phyloP scores from a whole-genome alignment of 2,888 invertebrate species.

The Polia nebulosa region DNA sequence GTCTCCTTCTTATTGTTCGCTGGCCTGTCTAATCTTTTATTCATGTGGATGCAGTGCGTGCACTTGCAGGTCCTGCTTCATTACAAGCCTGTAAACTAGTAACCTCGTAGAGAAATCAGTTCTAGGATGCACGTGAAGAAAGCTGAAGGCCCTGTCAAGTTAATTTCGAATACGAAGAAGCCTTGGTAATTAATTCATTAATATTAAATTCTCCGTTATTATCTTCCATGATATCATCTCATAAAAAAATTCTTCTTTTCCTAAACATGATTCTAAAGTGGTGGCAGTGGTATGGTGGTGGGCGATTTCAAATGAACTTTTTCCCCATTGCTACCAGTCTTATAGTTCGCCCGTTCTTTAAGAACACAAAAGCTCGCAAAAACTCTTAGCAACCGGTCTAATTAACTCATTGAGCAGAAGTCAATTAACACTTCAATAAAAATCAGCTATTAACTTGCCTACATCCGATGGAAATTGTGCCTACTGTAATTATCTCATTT shows the following conservation, averaged over 20 bases:
- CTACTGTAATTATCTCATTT: slow-evolving; percentile 48
- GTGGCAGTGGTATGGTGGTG: too few species aligned
- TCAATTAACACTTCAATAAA: slow-evolving; percentile 43
- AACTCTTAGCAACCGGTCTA: slow-evolving; percentile 18
- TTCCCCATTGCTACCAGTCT: background rate
- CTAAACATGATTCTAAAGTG: slow-evolving; percentile 11
- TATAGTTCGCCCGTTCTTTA: slow-evolving; percentile 12
- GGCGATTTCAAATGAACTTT: slow-evolving; percentile 1
- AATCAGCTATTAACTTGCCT: slow-evolving; percentile 31
- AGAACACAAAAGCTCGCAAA: slow-evolving; percentile 15
- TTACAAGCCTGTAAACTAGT: slow-evolving; percentile 70
- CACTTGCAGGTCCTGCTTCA: slow-evolving; percentile 72
- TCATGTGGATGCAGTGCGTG: slow-evolving; percentile 75
- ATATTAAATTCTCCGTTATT: background rate
- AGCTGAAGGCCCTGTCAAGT: slow-evolving; percentile 40
- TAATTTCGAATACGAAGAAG: slow-evolving; percentile 16
- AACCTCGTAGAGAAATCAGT: slow-evolving; percentile 69
- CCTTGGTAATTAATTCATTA: background rate
- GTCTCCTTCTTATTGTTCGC: slow-evolving; percentile 73
- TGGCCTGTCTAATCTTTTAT: slow-evolving; percentile 77
- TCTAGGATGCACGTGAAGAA: slow-evolving; percentile 47
- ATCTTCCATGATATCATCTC: background rate
- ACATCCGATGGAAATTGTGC: slow-evolving; percentile 34
- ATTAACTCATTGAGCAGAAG: slow-evolving; percentile 43
- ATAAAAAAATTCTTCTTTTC: background rate